These are phyloP conservation scores for Mastomys coucha DNA, from an alignment of 2,113 vertebrate genomes.

Conservation along the genomic window DNA sequence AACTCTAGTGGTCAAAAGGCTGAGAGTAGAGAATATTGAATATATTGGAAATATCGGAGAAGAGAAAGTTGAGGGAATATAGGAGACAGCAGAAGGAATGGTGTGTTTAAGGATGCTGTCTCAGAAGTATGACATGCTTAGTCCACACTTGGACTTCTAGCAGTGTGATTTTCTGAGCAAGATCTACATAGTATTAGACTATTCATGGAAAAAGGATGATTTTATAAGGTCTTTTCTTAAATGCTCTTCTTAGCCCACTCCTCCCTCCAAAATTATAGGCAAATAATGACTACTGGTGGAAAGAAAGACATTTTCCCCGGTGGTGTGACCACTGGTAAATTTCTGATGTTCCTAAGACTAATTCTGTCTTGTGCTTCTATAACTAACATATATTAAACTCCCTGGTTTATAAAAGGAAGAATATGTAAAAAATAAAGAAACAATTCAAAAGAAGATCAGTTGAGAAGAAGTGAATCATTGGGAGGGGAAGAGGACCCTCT, in stretches of 20 bases:
- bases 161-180: neutral
- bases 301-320: neutral
- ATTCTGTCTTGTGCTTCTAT: neutral
- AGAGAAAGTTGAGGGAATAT: too few species aligned
- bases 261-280: neutral
- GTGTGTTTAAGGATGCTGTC: neutral
- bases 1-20: neutral
- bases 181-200: neutral
- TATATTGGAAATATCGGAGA: neutral
- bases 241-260: neutral
- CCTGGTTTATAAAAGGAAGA: neutral
- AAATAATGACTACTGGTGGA: neutral
- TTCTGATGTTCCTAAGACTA: too few species aligned
- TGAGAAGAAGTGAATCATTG: neutral
- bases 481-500: too few species aligned
- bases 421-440: neutral
- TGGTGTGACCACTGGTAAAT: neutral
- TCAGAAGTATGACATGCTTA: too few species aligned
- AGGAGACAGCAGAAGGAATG: neutral
- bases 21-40: neutral
- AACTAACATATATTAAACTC: neutral
- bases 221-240: neutral
- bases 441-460: neutral
- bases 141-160: neutral
- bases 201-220: neutral